Evolutionary conservation across 2,113 vertebrate genomes (phyloP).

Genomic region (Mastomys coucha): DNA sequence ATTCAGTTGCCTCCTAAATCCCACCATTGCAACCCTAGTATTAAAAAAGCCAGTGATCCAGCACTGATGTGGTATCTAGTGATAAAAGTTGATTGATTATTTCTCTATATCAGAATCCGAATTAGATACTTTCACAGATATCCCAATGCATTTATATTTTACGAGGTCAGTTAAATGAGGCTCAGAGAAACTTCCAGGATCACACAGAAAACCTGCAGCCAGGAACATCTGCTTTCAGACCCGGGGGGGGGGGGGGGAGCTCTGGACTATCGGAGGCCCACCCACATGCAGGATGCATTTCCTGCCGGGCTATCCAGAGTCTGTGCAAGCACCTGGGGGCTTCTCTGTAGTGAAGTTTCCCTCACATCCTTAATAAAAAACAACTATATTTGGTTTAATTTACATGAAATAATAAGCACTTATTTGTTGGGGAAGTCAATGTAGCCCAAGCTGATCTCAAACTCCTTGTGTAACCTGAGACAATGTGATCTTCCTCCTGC

Average conservation of each 20-base stretch:
- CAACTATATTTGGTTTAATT: background rate
- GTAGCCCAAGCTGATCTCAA: background rate
- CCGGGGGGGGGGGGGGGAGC: no score
- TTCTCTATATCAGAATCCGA: background rate
- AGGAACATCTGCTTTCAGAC: background rate
- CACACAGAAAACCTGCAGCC: background rate
- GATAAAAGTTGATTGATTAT: background rate
- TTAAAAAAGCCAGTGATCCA: background rate
- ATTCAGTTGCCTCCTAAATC: background rate
- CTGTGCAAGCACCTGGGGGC: background rate
- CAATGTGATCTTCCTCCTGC: background rate
- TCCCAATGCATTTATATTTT: background rate
- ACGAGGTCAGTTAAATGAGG: background rate
- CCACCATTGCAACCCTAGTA: background rate
- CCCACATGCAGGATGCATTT: accelerated
- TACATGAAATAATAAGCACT: background rate
- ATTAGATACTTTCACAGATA: background rate
- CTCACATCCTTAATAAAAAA: background rate
- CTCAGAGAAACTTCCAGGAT: background rate
- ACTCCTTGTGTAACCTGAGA: background rate
- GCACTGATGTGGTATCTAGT: background rate
- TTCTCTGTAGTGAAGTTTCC: background rate
- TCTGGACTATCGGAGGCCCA: background rate
- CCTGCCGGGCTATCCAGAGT: background rate
- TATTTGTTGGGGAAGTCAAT: no score